phyloP scores from a whole-genome alignment of 1,140 invertebrate genomes.

The Polypedilum pembai region DNA sequence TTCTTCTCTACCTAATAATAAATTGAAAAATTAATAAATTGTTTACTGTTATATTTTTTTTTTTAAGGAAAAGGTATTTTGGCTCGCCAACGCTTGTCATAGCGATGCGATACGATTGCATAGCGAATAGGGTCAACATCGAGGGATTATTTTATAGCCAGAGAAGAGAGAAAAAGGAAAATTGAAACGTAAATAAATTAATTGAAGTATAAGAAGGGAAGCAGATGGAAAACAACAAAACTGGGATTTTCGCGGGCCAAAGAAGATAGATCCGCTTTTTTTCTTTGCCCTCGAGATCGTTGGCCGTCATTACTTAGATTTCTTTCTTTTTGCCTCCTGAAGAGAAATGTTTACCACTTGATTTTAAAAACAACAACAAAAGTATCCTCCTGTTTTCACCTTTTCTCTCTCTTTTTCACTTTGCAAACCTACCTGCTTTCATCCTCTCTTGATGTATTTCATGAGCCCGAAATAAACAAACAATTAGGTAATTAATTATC shows the following conservation, averaged over 20 bases:
- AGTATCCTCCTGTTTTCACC: too few species aligned
- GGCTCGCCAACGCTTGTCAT: conserved; percentile 20
- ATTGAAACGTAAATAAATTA: conserved; percentile 27
- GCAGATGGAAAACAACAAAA: background rate
- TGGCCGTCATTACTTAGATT: background rate
- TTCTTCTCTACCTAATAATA: background rate
- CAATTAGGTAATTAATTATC: conserved; percentile 28
- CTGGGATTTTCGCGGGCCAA: background rate
- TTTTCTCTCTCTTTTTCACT: background rate
- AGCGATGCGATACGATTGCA: conserved; percentile 7
- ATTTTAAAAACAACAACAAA: conserved; percentile 1
- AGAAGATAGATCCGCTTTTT: background rate
- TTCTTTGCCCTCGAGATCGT: conserved; percentile 2
- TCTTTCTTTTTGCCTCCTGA: background rate
- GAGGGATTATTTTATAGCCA: conserved; percentile 11
- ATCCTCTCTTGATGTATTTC: background rate
- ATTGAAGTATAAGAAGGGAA: conserved; percentile 21
- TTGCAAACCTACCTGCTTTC: background rate
- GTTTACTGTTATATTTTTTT: conserved; percentile 1
- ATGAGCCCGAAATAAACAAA: background rate
- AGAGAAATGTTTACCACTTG: background rate
- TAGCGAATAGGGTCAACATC: conserved; percentile 16
- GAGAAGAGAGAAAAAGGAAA: background rate
- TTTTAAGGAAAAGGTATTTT: conserved; percentile 22
- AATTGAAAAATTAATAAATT: conserved; percentile 28